Conservation (phyloP, 2,888 invertebrate genomes). For the Drosophila mettleri region DNA sequence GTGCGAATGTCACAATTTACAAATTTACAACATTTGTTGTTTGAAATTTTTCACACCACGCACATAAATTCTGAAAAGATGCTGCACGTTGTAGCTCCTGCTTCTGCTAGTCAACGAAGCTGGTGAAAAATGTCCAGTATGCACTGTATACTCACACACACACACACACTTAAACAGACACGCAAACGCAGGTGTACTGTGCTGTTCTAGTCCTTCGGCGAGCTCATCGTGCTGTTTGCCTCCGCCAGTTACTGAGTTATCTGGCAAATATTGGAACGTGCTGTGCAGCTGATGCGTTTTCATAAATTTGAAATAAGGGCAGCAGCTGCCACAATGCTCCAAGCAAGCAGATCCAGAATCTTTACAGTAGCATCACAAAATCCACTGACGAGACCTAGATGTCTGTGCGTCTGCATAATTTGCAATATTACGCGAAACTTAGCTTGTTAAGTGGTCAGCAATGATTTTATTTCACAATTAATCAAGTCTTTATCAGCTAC, state of each 20-base stretch:
- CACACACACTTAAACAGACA: slow-evolving; percentile 5
- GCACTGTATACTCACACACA: slow-evolving; percentile 10
- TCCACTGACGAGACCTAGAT: slow-evolving; percentile 12
- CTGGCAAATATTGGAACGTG: slow-evolving; percentile 80
- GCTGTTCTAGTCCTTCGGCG: slow-evolving; percentile 62
- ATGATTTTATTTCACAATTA: slow-evolving; percentile 27
- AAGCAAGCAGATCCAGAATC: slow-evolving; percentile 13
- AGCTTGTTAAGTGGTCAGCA: slow-evolving; percentile 22
- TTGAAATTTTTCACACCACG: slow-evolving; percentile 74
- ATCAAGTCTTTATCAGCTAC: slow-evolving; percentile 28
- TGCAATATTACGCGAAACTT: slow-evolving; percentile 44
- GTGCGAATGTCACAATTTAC: slow-evolving; percentile 59
- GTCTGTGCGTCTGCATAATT: slow-evolving; percentile 68
- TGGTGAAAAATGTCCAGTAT: slow-evolving; percentile 77
- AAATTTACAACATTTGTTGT: slow-evolving; percentile 69
- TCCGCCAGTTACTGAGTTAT: slow-evolving; percentile 76
- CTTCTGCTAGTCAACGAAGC: slow-evolving; percentile 55
- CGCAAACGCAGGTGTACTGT: slow-evolving; percentile 50
- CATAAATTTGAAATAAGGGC: slow-evolving; percentile 80
- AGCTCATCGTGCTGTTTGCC: slow-evolving; percentile 67
- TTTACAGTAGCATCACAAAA: slow-evolving; percentile 1
- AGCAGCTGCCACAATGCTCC: slow-evolving; percentile 61
- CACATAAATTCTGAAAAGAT: slow-evolving; percentile 72
- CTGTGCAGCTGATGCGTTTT: slow-evolving; percentile 81
- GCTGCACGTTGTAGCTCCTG: slow-evolving; percentile 40